Evolutionary conservation across 2,888 invertebrate species (phyloP).

Genomic region (Caenorhabditis sp.): DNA sequence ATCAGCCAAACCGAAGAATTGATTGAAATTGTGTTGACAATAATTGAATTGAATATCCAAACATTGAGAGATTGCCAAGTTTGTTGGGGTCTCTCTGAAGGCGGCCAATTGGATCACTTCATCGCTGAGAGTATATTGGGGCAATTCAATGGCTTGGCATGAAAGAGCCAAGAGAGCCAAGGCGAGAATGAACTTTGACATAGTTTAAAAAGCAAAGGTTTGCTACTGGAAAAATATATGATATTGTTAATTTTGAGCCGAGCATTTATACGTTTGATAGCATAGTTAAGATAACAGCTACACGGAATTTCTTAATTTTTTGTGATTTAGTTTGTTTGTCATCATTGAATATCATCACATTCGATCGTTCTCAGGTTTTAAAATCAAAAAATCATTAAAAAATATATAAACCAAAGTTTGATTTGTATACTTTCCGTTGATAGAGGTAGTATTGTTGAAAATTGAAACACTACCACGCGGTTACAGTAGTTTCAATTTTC

Average conservation of each 20-base stretch:
- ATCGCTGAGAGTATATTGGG: conserved; percentile 20
- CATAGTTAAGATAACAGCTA: too few species aligned
- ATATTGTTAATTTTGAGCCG: neutral
- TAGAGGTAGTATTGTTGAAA: too few species aligned
- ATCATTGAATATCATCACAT: too few species aligned
- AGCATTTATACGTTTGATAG: too few species aligned
- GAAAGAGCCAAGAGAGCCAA: neutral
- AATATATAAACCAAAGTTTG: too few species aligned
- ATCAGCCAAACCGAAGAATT: conserved; percentile 40
- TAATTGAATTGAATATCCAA: conserved; percentile 42
- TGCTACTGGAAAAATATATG: too few species aligned
- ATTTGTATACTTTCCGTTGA: too few species aligned
- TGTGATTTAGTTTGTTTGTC: too few species aligned
- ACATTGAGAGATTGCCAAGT: conserved; percentile 31
- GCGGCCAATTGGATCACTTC: conserved; percentile 31
- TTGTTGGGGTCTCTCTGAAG: conserved; percentile 15
- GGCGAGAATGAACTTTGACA: conserved; percentile 16
- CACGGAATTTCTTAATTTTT: too few species aligned
- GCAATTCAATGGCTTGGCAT: conserved; percentile 8
- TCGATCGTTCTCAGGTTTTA: neutral
- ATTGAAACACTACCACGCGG: too few species aligned
- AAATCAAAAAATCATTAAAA: too few species aligned
- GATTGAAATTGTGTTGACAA: conserved; percentile 43
- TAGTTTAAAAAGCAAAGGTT: neutral
- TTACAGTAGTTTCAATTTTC: too few species aligned